A percentile compares a stretch with the other conserved stretches of the same genome.
These are phyloP conservation scores for Dufourea novaeangliae DNA, from an alignment of 1,140 invertebrate genomes.

Conservation along the genomic window DNA sequence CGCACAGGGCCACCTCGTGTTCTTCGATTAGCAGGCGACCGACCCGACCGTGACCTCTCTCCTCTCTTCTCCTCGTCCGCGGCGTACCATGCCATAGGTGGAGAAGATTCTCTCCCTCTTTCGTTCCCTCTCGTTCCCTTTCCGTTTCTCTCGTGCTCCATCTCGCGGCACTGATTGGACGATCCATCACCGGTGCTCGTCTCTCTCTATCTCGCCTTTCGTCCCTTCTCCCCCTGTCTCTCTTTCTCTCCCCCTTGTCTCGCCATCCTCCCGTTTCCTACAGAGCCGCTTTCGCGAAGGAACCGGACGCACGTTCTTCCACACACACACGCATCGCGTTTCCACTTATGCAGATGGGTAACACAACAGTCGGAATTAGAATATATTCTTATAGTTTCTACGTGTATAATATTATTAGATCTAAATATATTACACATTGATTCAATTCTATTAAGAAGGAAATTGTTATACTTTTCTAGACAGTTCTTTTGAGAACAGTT, in stretches of 20 bases:
- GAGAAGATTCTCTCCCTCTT: conserved; percentile 64
- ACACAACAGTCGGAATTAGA: neutral
- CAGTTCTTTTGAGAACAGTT: too few relatives aligned
- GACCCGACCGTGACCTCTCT: conserved; percentile 81
- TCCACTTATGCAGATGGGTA: neutral
- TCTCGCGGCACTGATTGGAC: conserved; percentile 83
- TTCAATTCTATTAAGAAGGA: too few relatives aligned
- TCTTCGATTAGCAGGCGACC: conserved; percentile 81
- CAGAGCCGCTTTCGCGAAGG: conserved; percentile 56
- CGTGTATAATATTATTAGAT: neutral
- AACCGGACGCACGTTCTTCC: conserved; percentile 65
- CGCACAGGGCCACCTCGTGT: conserved; percentile 72
- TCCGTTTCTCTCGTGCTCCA: conserved; percentile 77
- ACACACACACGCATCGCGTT: neutral
- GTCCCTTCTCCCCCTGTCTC: conserved; percentile 25
- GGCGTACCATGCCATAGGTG: conserved; percentile 72
- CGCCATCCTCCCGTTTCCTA: conserved; percentile 57
- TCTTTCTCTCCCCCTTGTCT: conserved; percentile 49
- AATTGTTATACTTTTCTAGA: neutral
- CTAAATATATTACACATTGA: too few relatives aligned
- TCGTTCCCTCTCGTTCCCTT: conserved; percentile 51
- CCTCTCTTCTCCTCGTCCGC: conserved; percentile 64
- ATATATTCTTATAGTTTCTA: too few relatives aligned
- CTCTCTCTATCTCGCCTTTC: conserved; percentile 58
- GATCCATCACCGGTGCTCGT: conserved; percentile 80